Percentiles rank a stretch among this genome's conserved stretches.
Conservation (phyloP, 2,888 invertebrate genomes). For the Scrobipalpa atriplicella region DNA sequence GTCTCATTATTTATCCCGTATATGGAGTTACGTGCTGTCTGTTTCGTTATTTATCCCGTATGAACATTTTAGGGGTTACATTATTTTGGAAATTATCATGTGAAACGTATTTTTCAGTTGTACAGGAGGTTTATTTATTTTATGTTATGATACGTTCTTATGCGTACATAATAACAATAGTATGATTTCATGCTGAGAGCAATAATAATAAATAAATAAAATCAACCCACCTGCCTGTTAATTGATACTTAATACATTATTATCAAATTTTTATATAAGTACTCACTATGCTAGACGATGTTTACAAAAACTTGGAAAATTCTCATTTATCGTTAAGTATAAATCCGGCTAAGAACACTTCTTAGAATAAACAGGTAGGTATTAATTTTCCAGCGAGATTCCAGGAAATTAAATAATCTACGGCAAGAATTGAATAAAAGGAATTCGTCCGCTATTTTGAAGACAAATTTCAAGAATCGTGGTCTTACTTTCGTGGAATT, state of each 20-base stretch:
- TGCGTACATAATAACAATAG: no score
- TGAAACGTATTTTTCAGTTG: no score
- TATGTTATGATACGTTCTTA: no score
- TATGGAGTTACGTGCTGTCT: no score
- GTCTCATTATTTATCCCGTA: background rate
- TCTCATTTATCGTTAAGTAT: background rate
- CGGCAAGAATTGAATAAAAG: background rate
- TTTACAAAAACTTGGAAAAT: background rate
- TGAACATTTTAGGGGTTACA: background rate
- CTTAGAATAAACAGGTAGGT: background rate
- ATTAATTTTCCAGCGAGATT: background rate
- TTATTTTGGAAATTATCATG: background rate
- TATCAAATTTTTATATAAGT: no score
- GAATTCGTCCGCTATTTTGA: background rate
- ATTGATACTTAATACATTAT: no score
- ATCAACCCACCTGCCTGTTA: no score
- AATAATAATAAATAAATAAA: no score
- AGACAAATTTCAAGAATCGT: background rate
- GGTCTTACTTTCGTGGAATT: background rate
- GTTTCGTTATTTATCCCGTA: background rate
- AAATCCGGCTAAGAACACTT: background rate
- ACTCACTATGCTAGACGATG: no score
- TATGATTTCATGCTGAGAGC: no score
- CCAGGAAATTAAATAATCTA: background rate
- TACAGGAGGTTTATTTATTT: no score